These are phyloP conservation scores for Nothobranchius kuhntae DNA, from an alignment of 2,113 vertebrate genomes.

Conservation along the genomic window DNA sequence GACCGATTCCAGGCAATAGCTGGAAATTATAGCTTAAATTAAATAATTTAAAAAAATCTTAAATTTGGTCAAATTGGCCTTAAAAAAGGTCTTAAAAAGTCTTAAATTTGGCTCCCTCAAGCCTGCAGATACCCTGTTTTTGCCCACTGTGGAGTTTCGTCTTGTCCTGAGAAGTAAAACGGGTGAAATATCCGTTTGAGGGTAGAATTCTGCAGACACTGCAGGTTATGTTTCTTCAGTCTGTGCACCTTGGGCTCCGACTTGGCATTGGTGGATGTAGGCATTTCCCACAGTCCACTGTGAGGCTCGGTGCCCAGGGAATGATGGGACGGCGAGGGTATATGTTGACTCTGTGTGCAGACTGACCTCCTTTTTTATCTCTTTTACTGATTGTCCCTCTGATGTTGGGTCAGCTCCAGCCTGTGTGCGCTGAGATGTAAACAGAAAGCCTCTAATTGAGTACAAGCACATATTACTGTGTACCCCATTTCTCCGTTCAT, in stretches of 20 bases:
- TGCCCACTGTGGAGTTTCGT: constrained; percentile 21
- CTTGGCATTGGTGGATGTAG: constrained; percentile 24
- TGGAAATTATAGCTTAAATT: too few relatives aligned
- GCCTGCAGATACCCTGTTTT: neutral
- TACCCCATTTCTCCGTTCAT: neutral
- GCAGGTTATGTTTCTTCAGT: constrained; percentile 22
- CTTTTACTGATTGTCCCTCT: constrained; percentile 48
- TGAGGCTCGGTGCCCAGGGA: constrained; percentile 17
- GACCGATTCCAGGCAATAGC: too few relatives aligned
- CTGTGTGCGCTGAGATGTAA: constrained; percentile 61
- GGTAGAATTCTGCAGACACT: constrained; percentile 21
- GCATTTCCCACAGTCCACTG: constrained; percentile 54
- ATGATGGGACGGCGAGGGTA: constrained; percentile 31
- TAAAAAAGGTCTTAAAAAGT: too few relatives aligned
- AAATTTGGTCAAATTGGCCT: too few relatives aligned
- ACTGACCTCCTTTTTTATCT: constrained; percentile 64
- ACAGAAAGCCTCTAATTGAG: constrained; percentile 55
- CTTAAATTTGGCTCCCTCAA: too few relatives aligned
- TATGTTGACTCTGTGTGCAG: constrained; percentile 41
- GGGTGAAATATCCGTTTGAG: constrained; percentile 23
- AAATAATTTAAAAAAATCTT: too few relatives aligned
- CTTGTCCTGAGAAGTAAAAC: constrained; percentile 24
- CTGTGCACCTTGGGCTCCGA: constrained; percentile 42
- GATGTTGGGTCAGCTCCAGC: constrained; percentile 47
- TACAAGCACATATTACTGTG: neutral